Conservation (phyloP, 2,888 invertebrate species). For the Hirtodrosophila duncani region DNA sequence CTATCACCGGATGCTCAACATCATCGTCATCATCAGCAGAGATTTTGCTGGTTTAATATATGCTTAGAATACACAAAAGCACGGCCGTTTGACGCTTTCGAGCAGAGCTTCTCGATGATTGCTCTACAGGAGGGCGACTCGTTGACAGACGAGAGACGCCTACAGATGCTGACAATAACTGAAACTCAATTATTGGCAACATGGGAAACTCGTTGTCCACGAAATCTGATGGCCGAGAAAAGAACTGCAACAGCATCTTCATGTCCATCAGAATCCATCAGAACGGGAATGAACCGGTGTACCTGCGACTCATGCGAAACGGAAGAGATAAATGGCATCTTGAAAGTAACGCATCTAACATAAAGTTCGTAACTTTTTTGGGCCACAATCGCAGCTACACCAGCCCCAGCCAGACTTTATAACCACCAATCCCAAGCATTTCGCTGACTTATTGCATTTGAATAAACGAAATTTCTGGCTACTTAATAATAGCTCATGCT, state of each 20-base stretch:
- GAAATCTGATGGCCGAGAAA: too few species aligned
- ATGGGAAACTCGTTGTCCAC: conserved; percentile 5
- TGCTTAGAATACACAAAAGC: conserved; percentile 11
- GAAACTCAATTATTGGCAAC: conserved; percentile 10
- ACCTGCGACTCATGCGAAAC: conserved; percentile 42
- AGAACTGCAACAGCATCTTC: background rate
- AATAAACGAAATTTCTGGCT: conserved; percentile 38
- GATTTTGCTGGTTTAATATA: conserved; percentile 7
- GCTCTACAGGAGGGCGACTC: conserved; percentile 11
- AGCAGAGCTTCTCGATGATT: background rate
- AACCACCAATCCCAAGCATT: conserved; percentile 4
- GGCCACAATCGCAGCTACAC: background rate
- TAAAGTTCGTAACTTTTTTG: conserved; percentile 49
- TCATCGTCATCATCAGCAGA: background rate
- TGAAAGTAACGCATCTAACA: conserved; percentile 68
- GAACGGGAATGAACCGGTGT: background rate
- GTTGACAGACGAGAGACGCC: too few species aligned
- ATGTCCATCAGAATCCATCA: conserved; percentile 11
- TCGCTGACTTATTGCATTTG: conserved; percentile 62
- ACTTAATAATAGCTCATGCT: conserved; percentile 50
- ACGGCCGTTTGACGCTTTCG: conserved; percentile 17
- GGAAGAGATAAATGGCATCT: conserved; percentile 71
- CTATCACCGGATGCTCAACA: conserved; percentile 17
- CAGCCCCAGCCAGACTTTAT: background rate
- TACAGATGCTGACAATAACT: too few species aligned